These are phyloP conservation scores for Drosophila mimica DNA, from an alignment of 2,888 invertebrate genomes.

Conservation along the genomic window DNA sequence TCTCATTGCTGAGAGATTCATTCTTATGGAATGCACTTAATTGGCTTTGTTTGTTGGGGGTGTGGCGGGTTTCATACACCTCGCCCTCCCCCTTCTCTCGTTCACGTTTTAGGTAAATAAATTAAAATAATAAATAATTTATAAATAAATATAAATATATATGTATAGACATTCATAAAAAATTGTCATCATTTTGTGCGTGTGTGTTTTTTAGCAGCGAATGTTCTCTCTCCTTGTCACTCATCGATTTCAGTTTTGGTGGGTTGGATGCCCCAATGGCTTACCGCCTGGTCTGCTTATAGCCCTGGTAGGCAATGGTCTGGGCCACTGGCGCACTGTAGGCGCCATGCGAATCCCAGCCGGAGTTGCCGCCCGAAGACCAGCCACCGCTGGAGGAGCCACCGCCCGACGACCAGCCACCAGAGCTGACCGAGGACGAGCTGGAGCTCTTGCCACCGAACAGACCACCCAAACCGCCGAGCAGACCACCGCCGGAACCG, in stretches of 20 bases:
- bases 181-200: slow-evolving; percentile 56
- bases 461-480: slow-evolving; percentile 81
- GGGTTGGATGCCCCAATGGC: slow-evolving; percentile 29
- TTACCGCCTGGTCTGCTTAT: slow-evolving; percentile 85
- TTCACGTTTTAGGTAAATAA: slow-evolving; percentile 80
- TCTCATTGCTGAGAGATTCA: slow-evolving; percentile 51
- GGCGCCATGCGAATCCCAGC: slow-evolving; percentile 85
- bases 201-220: slow-evolving; percentile 51
- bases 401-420: slow-evolving; percentile 81
- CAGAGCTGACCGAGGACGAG: slow-evolving; percentile 63
- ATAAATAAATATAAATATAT: slow-evolving; percentile 80
- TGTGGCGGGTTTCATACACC: slow-evolving; percentile 4
- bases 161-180: slow-evolving; percentile 64
- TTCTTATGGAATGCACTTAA: slow-evolving; percentile 71
- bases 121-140: slow-evolving; percentile 85
- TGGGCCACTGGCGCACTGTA: slow-evolving; percentile 86
- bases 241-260: slow-evolving; percentile 37
- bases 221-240: slow-evolving; percentile 67
- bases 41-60: slow-evolving; percentile 13
- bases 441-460: slow-evolving; percentile 82
- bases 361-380: slow-evolving; percentile 80
- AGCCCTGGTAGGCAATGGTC: slow-evolving; percentile 86
- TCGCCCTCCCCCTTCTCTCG: slow-evolving; percentile 49
- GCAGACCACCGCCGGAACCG: slow-evolving; percentile 75
- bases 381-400: slow-evolving; percentile 76